Percentiles rank a stretch among this genome's conserved stretches.
Conservation (phyloP, 1,140 invertebrate species). For the Schmidtea mediterranea region DNA sequence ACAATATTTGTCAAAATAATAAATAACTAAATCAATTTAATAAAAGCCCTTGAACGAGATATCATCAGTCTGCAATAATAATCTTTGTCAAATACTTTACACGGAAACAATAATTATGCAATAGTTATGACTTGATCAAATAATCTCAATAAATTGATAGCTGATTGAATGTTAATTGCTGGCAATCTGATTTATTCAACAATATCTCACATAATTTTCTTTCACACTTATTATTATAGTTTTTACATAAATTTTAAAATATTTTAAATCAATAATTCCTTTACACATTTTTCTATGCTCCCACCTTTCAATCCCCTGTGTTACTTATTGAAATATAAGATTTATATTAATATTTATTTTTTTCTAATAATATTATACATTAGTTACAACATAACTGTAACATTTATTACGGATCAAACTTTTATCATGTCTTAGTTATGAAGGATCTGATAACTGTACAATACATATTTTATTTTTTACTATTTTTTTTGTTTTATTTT, state of each 20-base stretch:
- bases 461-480: no score
- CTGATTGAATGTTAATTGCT: not conserved
- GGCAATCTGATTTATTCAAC: not conserved
- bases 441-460: no score
- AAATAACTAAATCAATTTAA: not conserved
- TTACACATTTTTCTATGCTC: not conserved
- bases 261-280: no score
- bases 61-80: not conserved
- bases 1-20: no score
- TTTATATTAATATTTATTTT: not conserved
- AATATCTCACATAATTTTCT: not conserved
- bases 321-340: not conserved
- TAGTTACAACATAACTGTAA: no score
- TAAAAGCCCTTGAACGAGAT: not conserved
- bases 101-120: no score
- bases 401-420: no score
- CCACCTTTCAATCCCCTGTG: not conserved
- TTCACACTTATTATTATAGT: not conserved
- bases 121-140: no score
- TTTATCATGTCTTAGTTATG: no score
- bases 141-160: no score
- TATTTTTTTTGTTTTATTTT: no score
- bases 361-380: not conserved
- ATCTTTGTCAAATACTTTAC: no score
- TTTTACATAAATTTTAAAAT: not conserved